phyloP scores from a whole-genome alignment of 2,797 vertebrate genomes.

The Aphelocoma californica region DNA sequence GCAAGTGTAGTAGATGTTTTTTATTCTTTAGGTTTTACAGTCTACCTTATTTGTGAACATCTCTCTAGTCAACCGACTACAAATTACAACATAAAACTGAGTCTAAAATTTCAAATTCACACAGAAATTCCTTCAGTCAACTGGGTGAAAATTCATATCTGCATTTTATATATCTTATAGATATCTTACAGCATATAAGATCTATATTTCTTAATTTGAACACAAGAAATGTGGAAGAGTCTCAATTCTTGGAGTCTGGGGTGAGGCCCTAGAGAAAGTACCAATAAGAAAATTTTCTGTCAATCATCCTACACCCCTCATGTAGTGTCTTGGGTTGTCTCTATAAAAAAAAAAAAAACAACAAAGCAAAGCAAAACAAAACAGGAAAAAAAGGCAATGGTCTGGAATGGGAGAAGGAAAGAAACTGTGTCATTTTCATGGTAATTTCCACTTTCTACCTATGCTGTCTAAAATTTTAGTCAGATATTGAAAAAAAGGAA shows the following conservation, averaged over 20 bases:
- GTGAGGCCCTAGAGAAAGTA: neutral
- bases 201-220: neutral
- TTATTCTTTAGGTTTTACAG: neutral
- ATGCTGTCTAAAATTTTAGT: neutral
- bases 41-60: neutral
- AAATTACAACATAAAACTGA: neutral
- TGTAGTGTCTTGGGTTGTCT: neutral
- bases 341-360: neutral
- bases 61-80: neutral
- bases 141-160: neutral
- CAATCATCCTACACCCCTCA: fast-evolving
- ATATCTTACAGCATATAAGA: neutral
- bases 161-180: neutral
- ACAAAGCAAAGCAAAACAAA: neutral
- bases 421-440: neutral
- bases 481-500: neutral
- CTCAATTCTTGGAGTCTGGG: neutral
- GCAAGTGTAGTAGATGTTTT: neutral
- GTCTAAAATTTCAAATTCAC: neutral
- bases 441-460: neutral
- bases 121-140: neutral
- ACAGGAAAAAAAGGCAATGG: neutral
- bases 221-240: neutral
- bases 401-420: neutral
- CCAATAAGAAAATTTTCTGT: neutral